These are phyloP conservation scores for Timema cristinae DNA, from an alignment of 2,888 invertebrate species.

Conservation along the genomic window DNA sequence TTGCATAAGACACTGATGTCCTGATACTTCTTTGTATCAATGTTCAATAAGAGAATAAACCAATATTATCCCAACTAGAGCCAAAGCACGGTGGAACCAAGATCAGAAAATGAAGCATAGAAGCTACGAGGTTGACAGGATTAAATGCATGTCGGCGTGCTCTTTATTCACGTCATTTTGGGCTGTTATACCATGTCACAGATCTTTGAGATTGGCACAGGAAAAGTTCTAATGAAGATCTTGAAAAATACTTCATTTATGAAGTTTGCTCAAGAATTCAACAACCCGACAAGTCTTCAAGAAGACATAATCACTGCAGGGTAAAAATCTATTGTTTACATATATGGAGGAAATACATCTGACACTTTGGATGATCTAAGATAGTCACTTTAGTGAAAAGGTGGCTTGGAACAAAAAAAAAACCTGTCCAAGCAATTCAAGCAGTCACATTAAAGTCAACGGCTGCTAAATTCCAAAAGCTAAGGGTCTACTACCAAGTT, in stretches of 20 bases:
- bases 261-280: background rate
- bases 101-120: background rate
- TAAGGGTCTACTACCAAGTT: conserved; percentile 10
- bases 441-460: background rate
- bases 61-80: background rate
- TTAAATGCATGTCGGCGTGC: background rate
- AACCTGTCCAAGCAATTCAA: background rate
- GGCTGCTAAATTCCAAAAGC: background rate
- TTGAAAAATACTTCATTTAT: too few relatives aligned
- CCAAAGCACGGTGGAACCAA: background rate
- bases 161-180: too few relatives aligned
- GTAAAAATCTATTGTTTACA: background rate
- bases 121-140: background rate
- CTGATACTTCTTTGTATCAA: background rate
- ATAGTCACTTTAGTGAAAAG: background rate
- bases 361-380: background rate
- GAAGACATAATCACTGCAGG: conserved; percentile 9
- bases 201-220: too few relatives aligned
- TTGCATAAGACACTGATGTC: background rate
- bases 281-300: background rate
- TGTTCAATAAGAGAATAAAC: background rate
- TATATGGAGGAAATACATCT: background rate
- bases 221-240: too few relatives aligned
- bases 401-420: background rate
- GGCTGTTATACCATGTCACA: too few relatives aligned